phyloP scores from a whole-genome alignment of 1,140 invertebrate species.

The Latrodectus geometricus region DNA sequence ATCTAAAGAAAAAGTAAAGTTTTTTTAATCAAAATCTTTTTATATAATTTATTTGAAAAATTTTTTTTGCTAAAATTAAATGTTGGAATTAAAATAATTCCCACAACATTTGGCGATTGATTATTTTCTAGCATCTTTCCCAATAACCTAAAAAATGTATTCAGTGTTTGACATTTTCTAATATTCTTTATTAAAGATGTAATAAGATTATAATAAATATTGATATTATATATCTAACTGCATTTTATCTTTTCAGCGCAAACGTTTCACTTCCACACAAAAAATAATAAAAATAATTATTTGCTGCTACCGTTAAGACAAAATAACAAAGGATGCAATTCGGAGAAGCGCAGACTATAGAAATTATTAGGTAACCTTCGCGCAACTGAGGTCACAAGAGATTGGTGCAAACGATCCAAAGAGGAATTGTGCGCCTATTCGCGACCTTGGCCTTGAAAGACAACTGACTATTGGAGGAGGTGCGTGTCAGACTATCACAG shows the following conservation, averaged over 20 bases:
- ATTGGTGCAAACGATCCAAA: slow-evolving; percentile 37
- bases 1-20: too few species aligned
- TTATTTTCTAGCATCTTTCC: too few species aligned
- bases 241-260: background rate
- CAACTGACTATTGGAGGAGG: slow-evolving; percentile 43
- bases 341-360: slow-evolving; percentile 3
- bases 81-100: too few species aligned
- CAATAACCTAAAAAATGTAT: too few species aligned
- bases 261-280: background rate
- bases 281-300: background rate
- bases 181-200: too few species aligned
- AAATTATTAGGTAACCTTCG: slow-evolving; percentile 44
- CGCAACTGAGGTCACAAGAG: slow-evolving; percentile 28
- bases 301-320: slow-evolving; percentile 1
- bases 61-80: too few species aligned
- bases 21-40: too few species aligned
- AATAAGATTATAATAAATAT: too few species aligned
- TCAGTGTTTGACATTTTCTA: too few species aligned
- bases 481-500: slow-evolving; percentile 12
- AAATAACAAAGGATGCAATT: background rate
- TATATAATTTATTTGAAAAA: too few species aligned
- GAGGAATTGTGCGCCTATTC: slow-evolving; percentile 13
- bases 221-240: background rate
- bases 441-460: slow-evolving; percentile 49
- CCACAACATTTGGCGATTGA: too few species aligned